Percentiles rank a stretch among this genome's conserved stretches.
Conservation (phyloP, 2,797 vertebrate species). For the Coregonus suidteri region DNA sequence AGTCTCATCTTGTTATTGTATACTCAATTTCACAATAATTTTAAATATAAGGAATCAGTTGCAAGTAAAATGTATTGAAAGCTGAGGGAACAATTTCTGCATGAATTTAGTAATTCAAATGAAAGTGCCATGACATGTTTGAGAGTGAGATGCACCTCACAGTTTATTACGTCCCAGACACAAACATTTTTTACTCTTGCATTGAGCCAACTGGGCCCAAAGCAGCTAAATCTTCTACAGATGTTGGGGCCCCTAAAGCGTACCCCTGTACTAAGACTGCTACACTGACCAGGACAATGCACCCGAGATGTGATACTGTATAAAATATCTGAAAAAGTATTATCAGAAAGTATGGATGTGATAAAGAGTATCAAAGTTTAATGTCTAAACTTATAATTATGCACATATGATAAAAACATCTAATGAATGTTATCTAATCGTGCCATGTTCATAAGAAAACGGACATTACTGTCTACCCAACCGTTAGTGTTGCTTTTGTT, state of each 20-base stretch:
- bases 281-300: not conserved
- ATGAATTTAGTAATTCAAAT: constrained; percentile 12
- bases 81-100: not conserved
- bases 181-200: not conserved
- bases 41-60: not conserved
- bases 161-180: not conserved
- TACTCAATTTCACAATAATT: not conserved
- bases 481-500: too few species aligned
- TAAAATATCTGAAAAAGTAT: not conserved
- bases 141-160: too few species aligned
- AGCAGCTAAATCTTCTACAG: not conserved
- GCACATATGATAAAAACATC: too few species aligned
- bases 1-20: not conserved
- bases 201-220: not conserved
- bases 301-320: not conserved
- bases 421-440: too few species aligned
- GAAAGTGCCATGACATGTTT: not conserved
- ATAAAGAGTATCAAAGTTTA: not conserved
- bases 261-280: not conserved
- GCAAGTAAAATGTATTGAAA: not conserved
- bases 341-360: not conserved
- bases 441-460: not conserved
- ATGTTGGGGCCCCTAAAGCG: not conserved
- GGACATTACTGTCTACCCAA: constrained; percentile 28
- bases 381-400: not conserved